Percentiles rank a stretch among this genome's conserved stretches.
phyloP scores from a whole-genome alignment of 2,888 invertebrate species.

The Cheilosia variabilis region DNA sequence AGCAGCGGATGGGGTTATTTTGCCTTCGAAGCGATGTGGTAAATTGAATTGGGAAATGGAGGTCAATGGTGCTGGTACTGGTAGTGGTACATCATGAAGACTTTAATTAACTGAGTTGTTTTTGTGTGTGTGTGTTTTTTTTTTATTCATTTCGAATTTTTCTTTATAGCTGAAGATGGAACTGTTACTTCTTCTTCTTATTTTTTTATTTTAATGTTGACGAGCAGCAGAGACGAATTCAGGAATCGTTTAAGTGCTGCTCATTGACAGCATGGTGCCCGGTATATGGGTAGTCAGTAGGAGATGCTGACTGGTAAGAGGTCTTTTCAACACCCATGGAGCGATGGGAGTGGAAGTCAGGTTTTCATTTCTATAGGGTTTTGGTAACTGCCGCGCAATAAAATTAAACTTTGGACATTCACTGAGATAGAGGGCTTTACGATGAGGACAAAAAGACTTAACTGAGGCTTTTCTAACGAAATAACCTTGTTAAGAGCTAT shows the following conservation, averaged over 20 bases:
- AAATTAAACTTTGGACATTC: too few species aligned
- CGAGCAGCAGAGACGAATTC: neutral
- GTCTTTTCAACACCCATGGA: neutral
- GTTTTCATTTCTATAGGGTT: neutral
- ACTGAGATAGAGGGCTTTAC: too few species aligned
- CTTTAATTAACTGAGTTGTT: conserved; percentile 59
- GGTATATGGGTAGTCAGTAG: conserved; percentile 14
- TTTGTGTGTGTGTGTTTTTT: neutral
- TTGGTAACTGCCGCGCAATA: neutral
- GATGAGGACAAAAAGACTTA: too few species aligned
- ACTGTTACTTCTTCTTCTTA: conserved; percentile 19
- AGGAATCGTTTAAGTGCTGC: conserved; percentile 37
- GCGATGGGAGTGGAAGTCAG: neutral
- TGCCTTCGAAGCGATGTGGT: conserved; percentile 46
- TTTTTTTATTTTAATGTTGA: conserved; percentile 16
- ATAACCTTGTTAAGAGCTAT: too few species aligned
- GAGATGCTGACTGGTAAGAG: neutral
- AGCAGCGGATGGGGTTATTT: conserved; percentile 25
- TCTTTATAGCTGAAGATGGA: conserved; percentile 41
- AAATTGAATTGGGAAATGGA: conserved; percentile 54
- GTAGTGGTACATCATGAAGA: conserved; percentile 25
- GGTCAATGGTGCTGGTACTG: conserved; percentile 18
- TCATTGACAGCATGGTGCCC: conserved; percentile 32
- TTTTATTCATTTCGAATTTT: conserved; percentile 19
- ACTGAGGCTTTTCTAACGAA: too few species aligned